These are phyloP conservation scores for Echinops telfairi DNA, from an alignment of 2,113 vertebrate genomes.

Conservation along the genomic window DNA sequence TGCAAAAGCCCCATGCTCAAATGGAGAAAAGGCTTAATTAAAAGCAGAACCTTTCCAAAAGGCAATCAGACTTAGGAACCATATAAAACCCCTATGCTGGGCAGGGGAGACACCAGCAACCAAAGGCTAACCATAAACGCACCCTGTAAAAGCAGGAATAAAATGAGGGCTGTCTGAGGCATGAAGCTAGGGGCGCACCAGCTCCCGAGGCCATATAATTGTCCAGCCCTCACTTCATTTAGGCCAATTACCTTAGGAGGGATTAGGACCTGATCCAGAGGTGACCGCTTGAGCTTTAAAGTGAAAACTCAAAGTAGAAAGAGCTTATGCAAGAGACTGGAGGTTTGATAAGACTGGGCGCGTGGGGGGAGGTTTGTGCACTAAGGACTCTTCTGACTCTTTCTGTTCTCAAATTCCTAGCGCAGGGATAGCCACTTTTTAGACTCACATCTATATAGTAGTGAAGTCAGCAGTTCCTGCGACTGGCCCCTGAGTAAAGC, in stretches of 20 bases:
- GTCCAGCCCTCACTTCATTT: slow-evolving; percentile 64
- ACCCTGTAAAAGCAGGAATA: slow-evolving; percentile 79
- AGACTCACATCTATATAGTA: neutral
- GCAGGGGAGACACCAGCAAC: slow-evolving; percentile 63
- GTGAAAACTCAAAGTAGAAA: slow-evolving; percentile 12
- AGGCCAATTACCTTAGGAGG: slow-evolving; percentile 64
- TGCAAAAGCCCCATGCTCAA: neutral
- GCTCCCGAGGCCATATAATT: neutral
- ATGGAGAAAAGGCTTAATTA: slow-evolving; percentile 64
- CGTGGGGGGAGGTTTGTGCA: neutral
- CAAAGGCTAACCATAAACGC: slow-evolving; percentile 75
- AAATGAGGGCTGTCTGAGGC: slow-evolving; percentile 75
- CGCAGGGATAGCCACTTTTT: neutral
- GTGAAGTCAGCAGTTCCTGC: neutral
- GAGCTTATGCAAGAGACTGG: neutral
- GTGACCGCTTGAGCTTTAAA: slow-evolving; percentile 52
- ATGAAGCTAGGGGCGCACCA: slow-evolving; percentile 33
- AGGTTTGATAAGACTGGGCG: rapidly evolving
- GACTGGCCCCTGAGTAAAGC: neutral
- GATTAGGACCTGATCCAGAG: slow-evolving; percentile 58
- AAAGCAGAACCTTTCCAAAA: slow-evolving; percentile 73
- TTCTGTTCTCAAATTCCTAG: neutral
- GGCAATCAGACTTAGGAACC: slow-evolving; percentile 41
- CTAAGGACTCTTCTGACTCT: rapidly evolving
- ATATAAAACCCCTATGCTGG: slow-evolving; percentile 61